Conservation (phyloP, 2,797 vertebrate species). For the Pempheris klunzingeri region DNA sequence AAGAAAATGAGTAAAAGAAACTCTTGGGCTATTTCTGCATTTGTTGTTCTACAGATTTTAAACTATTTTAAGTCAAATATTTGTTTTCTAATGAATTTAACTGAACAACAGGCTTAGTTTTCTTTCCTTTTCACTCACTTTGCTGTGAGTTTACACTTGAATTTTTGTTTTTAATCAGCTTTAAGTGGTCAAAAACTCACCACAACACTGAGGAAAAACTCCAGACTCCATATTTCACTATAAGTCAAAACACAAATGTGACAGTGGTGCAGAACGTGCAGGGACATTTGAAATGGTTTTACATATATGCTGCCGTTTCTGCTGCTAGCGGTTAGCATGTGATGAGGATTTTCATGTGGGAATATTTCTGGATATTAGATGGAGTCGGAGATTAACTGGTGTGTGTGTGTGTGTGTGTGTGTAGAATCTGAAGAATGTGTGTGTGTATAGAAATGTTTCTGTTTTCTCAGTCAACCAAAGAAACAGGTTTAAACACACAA, state of each 20-base stretch:
- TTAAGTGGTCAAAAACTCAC: too few relatives aligned
- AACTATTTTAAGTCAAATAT: too few relatives aligned
- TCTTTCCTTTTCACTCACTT: too few relatives aligned
- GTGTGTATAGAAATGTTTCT: constrained; percentile 71
- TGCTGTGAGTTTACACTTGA: too few relatives aligned
- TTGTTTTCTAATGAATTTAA: too few relatives aligned
- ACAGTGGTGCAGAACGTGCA: background rate
- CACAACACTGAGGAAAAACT: too few relatives aligned
- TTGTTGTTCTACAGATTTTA: too few relatives aligned
- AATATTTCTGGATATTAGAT: constrained; percentile 41
- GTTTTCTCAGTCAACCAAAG: constrained; percentile 75
- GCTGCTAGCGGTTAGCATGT: background rate
- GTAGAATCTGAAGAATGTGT: constrained; percentile 60
- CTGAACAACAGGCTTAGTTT: too few relatives aligned
- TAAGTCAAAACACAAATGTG: too few relatives aligned
- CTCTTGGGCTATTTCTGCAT: too few relatives aligned
- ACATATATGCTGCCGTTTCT: constrained; percentile 2
- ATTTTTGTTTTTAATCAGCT: too few relatives aligned
- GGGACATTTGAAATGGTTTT: background rate
- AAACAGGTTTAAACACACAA: constrained; percentile 73
- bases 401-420: constrained; percentile 52
- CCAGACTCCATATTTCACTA: fast-evolving
- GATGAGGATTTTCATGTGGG: background rate
- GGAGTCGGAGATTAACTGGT: constrained; percentile 42
- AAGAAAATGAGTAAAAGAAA: too few relatives aligned